phyloP scores from a whole-genome alignment of 2,888 invertebrate species.

The Limnephilus lunatus region DNA sequence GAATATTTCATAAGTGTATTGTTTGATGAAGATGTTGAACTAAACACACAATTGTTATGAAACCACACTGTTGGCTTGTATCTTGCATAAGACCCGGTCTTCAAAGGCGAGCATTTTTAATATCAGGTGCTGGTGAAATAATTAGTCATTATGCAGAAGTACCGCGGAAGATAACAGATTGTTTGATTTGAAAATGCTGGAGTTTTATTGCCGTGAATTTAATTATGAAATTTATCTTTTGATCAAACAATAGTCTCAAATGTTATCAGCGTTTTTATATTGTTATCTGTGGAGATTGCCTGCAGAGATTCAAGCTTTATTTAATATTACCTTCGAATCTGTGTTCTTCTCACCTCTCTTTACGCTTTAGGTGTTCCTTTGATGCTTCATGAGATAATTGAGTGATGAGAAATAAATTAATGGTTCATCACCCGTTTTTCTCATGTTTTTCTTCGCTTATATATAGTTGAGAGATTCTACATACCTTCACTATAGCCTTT shows the following conservation, averaged over 20 bases:
- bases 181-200: conserved; percentile 28
- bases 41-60: conserved; percentile 37
- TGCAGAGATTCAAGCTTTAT: neutral
- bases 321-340: neutral
- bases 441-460: neutral
- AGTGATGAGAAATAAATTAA: neutral
- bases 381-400: neutral
- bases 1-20: conserved; percentile 56
- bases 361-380: neutral
- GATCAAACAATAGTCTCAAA: conserved; percentile 17
- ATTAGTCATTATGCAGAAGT: conserved; percentile 4
- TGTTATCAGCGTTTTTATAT: neutral
- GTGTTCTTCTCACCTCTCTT: neutral
- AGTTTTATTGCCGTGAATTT: conserved; percentile 20
- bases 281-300: neutral
- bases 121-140: conserved; percentile 16
- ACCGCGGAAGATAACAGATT: conserved; percentile 26
- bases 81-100: conserved; percentile 28
- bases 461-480: neutral
- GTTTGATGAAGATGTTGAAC: conserved; percentile 56
- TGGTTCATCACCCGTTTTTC: neutral
- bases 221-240: conserved; percentile 21
- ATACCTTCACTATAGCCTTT: too few relatives aligned
- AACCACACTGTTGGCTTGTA: conserved; percentile 4
- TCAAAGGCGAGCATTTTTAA: neutral